These are phyloP conservation scores for Stenolophus ochropezus DNA, from an alignment of 2,888 invertebrate species.

Conservation along the genomic window DNA sequence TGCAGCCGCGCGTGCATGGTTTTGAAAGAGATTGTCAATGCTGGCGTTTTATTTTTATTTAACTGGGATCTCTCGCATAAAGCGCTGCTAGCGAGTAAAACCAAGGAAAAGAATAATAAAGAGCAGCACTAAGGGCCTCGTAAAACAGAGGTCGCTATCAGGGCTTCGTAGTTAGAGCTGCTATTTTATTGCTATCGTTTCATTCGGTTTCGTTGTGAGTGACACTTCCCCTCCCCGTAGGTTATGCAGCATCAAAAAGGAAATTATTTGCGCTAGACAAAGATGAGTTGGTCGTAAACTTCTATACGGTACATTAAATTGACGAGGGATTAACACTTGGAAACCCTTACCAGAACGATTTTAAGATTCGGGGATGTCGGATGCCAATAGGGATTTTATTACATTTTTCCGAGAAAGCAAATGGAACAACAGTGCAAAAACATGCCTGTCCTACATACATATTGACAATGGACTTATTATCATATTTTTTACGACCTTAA, in stretches of 20 bases:
- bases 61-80: conserved; percentile 66
- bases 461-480: too few relatives aligned
- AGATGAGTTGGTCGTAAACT: not conserved
- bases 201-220: conserved; percentile 63
- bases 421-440: too few relatives aligned
- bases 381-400: not conserved
- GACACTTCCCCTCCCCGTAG: conserved; percentile 40
- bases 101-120: conserved; percentile 69
- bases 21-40: conserved; percentile 64
- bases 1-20: conserved; percentile 25
- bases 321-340: not conserved
- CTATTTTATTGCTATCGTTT: conserved; percentile 68
- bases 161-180: conserved; percentile 66
- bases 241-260: not conserved
- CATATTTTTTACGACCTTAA: too few relatives aligned
- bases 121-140: conserved; percentile 68
- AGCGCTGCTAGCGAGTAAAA: conserved; percentile 67
- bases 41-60: conserved; percentile 66
- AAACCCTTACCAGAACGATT: not conserved
- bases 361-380: not conserved
- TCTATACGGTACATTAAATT: not conserved
- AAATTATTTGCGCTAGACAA: conserved; percentile 20
- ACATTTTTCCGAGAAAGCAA: not conserved
- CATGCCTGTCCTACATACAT: too few relatives aligned
- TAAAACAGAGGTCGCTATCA: conserved; percentile 68